Evolutionary conservation across 2,113 vertebrate genomes (phyloP), one percentile per base, ranked within the genome.

Genomic region (Ceyx cyanopectus): DNA sequence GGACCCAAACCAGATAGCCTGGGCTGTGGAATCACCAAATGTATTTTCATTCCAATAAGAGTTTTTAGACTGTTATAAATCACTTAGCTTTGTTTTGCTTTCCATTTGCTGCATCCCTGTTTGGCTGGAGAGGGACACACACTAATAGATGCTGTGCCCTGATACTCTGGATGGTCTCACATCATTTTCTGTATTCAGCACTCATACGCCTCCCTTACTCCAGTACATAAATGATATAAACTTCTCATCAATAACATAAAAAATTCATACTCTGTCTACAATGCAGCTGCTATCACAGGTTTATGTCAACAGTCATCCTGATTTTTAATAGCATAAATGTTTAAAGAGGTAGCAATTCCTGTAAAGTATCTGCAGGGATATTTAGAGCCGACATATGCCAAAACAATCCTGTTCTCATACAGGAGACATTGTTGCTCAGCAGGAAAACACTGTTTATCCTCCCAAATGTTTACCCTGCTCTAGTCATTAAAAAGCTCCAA

Each of bases 251-350:
- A 95, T 82, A 96, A 90, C 84, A 97, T 97, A 95, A 97, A 97
- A 97, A 95, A 96, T 97, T 97, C 94, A 97, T 96, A 88, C 79
- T 94, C 83, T 92, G 74, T 93, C 94, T 95, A 95, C 92, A 96
- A 57, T 94, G 85, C 87, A 97, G 92, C 83, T 96, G 94, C 94
- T 96, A 89, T 96, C 88, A 95, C 96, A 96, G 92, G 89, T 96
- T 95, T 96, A 94, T 96, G 95, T 96, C 92, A 97, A 97, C 93
- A 96, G 48, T 80, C 65, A 82, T 90, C 91, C 87, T 97, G 93
- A 96, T 94, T 96, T 96, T 97, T 96, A 97, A 97, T 92, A 95
- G 87, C 95, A 97, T 97, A 87, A 96, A 96, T 96, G 82, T 97
- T 98, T 97, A 96, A 97, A 97, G 93, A 95, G 84, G 83, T 60